Conservation (phyloP, 2,888 invertebrate genomes). For the Papilio demoleus region DNA sequence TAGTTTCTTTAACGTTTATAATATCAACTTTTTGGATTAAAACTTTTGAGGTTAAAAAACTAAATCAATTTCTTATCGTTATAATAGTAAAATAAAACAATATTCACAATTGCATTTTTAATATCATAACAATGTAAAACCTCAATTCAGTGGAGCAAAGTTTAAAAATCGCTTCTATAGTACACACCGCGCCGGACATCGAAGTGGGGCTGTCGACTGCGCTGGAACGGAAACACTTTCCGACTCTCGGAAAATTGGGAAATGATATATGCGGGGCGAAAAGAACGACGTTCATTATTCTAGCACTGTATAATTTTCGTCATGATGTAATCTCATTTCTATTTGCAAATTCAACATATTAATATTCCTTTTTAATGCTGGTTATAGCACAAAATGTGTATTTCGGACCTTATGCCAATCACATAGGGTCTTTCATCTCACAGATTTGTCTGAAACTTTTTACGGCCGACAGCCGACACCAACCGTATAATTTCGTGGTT, state of each 20-base stretch:
- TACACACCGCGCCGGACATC: background rate
- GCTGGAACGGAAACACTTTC: slow-evolving; percentile 41
- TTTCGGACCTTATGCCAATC: too few species aligned
- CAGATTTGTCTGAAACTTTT: too few species aligned
- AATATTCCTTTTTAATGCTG: slow-evolving; percentile 2
- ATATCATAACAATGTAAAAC: too few species aligned
- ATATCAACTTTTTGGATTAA: too few species aligned
- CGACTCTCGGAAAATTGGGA: slow-evolving; percentile 46
- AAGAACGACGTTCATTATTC: slow-evolving; percentile 42
- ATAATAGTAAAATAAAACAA: too few species aligned
- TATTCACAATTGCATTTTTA: too few species aligned
- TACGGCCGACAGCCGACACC: too few species aligned
- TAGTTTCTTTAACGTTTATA: too few species aligned
- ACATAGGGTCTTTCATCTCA: too few species aligned
- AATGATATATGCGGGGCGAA: slow-evolving; percentile 48
- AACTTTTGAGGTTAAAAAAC: too few species aligned
- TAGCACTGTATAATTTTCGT: slow-evolving; percentile 33
- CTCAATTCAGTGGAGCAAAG: background rate
- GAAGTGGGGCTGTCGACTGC: slow-evolving; percentile 40
- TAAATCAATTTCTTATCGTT: too few species aligned
- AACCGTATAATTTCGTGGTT: too few species aligned
- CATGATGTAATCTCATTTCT: slow-evolving; percentile 23
- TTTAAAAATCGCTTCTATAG: background rate
- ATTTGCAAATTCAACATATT: slow-evolving; percentile 14
- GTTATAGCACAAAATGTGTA: background rate